Evolutionary conservation across 2,113 vertebrate species (phyloP).

Genomic region (Scomber japonicus): DNA sequence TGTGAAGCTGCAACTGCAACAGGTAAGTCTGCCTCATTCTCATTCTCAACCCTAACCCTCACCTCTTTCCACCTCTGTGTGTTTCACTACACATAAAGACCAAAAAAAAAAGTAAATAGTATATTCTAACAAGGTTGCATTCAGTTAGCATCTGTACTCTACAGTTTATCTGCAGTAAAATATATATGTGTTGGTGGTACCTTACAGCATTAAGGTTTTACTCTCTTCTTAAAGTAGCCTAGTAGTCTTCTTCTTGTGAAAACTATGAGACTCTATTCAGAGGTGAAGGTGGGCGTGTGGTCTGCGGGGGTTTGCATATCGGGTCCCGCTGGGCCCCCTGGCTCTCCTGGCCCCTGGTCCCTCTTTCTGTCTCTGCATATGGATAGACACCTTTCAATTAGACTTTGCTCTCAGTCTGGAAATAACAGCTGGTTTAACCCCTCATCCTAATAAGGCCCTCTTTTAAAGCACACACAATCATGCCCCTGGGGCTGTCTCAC

Average conservation of each 20-base stretch:
- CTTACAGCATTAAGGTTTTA: not conserved
- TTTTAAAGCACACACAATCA: slow-evolving; percentile 66
- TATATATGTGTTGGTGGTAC: not conserved
- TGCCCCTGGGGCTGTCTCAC: slow-evolving; percentile 77
- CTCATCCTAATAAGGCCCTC: slow-evolving; percentile 72
- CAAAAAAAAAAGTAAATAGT: not conserved
- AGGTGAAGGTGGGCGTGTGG: slow-evolving; percentile 34
- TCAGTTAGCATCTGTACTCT: not conserved
- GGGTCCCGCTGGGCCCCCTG: not conserved
- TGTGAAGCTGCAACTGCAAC: slow-evolving; percentile 81
- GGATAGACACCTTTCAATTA: slow-evolving; percentile 84
- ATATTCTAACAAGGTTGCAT: not conserved
- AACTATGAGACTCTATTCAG: slow-evolving; percentile 6
- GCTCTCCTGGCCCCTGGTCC: slow-evolving; percentile 12
- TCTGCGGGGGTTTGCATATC: not conserved
- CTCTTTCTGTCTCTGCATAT: slow-evolving; percentile 39
- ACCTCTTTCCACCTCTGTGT: not conserved
- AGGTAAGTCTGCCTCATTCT: slow-evolving; percentile 69
- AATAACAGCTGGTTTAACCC: slow-evolving; percentile 81
- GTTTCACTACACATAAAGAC: not conserved
- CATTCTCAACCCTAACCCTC: not conserved
- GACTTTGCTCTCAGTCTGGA: slow-evolving; percentile 65
- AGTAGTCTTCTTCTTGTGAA: slow-evolving; percentile 14
- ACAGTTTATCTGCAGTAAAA: slow-evolving; percentile 13
- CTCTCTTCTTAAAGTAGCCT: slow-evolving; percentile 3